Conservation (phyloP, 2,888 invertebrate species). For the Scaeva pyrastri region DNA sequence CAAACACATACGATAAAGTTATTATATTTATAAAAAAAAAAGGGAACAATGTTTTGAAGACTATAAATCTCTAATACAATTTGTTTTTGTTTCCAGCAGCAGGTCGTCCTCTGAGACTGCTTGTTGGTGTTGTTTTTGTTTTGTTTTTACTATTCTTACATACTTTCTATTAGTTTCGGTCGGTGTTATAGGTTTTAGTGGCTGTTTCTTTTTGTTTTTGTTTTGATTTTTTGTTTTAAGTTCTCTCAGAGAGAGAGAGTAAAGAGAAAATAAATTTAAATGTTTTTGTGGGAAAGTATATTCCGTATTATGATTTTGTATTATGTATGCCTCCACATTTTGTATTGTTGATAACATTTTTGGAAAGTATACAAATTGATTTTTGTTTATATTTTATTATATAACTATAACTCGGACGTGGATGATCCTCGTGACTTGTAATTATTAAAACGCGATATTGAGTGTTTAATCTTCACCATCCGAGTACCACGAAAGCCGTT, state of each 20-base stretch:
- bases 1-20: slow-evolving; percentile 19
- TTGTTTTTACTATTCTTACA: slow-evolving; percentile 3
- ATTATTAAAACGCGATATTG: slow-evolving; percentile 1
- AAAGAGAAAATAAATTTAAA: slow-evolving; percentile 7
- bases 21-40: slow-evolving; percentile 2
- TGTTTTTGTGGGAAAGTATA: slow-evolving; percentile 6
- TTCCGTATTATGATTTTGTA: slow-evolving; percentile 25
- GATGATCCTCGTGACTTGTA: slow-evolving; percentile 53
- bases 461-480: slow-evolving; percentile 85
- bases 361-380: slow-evolving; percentile 63
- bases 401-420: slow-evolving; percentile 62
- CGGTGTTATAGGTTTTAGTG: slow-evolving; percentile 8
- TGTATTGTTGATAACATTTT: slow-evolving; percentile 49
- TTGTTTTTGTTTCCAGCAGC: not conserved
- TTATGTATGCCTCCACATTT: slow-evolving; percentile 36
- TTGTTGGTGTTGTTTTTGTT: too few species aligned
- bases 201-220: slow-evolving; percentile 1
- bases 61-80: slow-evolving; percentile 18
- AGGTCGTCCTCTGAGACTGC: not conserved
- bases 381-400: slow-evolving; percentile 49
- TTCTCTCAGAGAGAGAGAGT: not conserved
- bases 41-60: slow-evolving; percentile 18
- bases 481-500: slow-evolving; percentile 97
- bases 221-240: slow-evolving; percentile 11
- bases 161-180: slow-evolving; percentile 4